phyloP scores from a whole-genome alignment of 2,888 invertebrate genomes.

The Bruchidius siliquastri region DNA sequence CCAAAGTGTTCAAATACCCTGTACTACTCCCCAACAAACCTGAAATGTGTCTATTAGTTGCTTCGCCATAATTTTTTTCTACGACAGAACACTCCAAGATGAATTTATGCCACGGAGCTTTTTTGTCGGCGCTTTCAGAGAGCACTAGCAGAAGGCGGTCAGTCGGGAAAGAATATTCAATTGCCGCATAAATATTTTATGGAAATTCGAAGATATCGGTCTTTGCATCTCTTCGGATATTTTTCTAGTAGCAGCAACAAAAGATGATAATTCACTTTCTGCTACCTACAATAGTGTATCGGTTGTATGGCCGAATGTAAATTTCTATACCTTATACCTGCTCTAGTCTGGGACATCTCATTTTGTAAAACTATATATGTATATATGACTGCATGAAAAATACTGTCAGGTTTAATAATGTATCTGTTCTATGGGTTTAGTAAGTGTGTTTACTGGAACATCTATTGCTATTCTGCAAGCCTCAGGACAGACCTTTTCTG shows the following conservation, averaged over 20 bases:
- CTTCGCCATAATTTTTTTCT: background rate
- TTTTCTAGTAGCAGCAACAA: slow-evolving; percentile 27
- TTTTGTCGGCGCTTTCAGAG: background rate
- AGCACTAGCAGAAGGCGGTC: background rate
- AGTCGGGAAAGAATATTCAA: slow-evolving; percentile 19
- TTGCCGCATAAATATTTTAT: slow-evolving; percentile 27
- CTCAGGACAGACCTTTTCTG: too few species aligned
- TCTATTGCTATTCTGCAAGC: too few species aligned
- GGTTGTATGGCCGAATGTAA: background rate
- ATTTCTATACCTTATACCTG: background rate
- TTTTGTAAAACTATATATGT: background rate
- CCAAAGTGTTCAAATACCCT: background rate
- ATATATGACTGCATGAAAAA: too few species aligned
- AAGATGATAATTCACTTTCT: slow-evolving; percentile 31
- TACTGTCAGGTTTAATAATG: too few species aligned
- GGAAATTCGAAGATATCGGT: slow-evolving; percentile 26
- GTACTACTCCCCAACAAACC: background rate
- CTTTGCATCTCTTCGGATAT: slow-evolving; percentile 19
- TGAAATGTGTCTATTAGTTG: background rate
- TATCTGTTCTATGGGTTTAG: too few species aligned
- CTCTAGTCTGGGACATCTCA: background rate
- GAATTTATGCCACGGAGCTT: background rate
- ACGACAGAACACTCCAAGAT: background rate
- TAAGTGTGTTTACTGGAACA: too few species aligned
- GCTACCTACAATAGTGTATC: slow-evolving; percentile 1